phyloP scores from a whole-genome alignment of 2,113 vertebrate genomes.

The Chiloscyllium plagiosum region DNA sequence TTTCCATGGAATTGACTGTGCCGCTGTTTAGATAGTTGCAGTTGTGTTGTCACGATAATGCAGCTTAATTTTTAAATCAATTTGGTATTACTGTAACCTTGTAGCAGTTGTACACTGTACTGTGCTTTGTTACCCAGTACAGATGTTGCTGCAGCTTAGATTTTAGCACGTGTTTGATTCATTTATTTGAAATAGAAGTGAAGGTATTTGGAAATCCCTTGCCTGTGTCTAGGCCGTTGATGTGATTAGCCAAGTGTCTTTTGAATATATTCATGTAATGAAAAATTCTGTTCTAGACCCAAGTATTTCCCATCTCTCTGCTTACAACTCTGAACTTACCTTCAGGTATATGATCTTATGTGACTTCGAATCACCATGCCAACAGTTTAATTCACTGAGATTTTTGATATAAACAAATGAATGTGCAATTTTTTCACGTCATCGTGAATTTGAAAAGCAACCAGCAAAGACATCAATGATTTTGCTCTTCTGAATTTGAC shows the following conservation, averaged over 20 bases:
- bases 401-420: not conserved
- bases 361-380: not conserved
- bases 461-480: not conserved
- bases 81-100: not conserved
- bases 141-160: not conserved
- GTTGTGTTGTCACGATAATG: not conserved
- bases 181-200: conserved; percentile 10
- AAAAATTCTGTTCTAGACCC: not conserved
- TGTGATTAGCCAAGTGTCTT: not conserved
- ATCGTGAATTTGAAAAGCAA: not conserved
- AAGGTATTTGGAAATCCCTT: not conserved
- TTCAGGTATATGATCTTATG: not conserved
- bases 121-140: not conserved
- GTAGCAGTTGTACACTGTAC: not conserved
- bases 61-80: not conserved
- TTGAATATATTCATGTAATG: not conserved
- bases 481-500: not conserved
- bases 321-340: not conserved
- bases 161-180: not conserved
- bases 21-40: not conserved
- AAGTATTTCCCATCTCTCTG: not conserved
- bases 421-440: not conserved
- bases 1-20: not conserved
- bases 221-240: not conserved
- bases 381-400: not conserved